Percentiles rank a stretch among this genome's conserved stretches.
These are phyloP conservation scores for Tarsius wallacei DNA, from an alignment of 2,797 vertebrate species.

Conservation along the genomic window DNA sequence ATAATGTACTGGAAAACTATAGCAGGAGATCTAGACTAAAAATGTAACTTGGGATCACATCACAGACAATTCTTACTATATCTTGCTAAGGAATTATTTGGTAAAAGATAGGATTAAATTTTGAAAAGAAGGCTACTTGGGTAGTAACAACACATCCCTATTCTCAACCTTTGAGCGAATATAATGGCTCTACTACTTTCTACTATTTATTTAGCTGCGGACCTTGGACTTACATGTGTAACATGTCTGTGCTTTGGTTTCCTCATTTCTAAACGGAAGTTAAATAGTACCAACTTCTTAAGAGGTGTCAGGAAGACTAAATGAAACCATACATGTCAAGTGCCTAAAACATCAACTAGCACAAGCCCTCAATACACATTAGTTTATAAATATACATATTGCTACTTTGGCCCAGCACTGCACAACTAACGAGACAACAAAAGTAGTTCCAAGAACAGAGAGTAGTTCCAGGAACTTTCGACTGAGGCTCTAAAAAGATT, in stretches of 20 bases:
- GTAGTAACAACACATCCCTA: neutral
- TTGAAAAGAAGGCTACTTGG: neutral
- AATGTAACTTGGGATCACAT: neutral
- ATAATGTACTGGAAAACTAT: neutral
- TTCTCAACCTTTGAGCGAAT: neutral
- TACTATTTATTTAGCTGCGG: neutral
- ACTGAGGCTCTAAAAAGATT: conserved; percentile 37
- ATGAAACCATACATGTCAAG: conserved; percentile 3
- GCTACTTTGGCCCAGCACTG: conserved; percentile 3
- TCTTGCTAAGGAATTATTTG: conserved; percentile 57
- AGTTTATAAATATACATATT: conserved; percentile 24
- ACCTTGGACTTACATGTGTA: neutral
- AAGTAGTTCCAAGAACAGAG: conserved; percentile 64
- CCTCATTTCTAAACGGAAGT: conserved; percentile 13
- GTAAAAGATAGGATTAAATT: neutral
- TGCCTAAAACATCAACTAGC: conserved; percentile 34
- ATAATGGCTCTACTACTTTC: neutral
- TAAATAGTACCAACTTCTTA: conserved; percentile 53
- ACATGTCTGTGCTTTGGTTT: neutral
- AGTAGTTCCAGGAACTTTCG: neutral
- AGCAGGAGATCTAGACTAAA: conserved; percentile 1
- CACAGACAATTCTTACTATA: neutral
- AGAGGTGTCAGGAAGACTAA: conserved; percentile 20
- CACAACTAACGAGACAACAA: conserved; percentile 34
- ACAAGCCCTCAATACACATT: neutral